Percentiles rank a stretch among this genome's conserved stretches.
Evolutionary conservation across 2,797 vertebrate species (phyloP).

Genomic region (Peromyscus eremicus): DNA sequence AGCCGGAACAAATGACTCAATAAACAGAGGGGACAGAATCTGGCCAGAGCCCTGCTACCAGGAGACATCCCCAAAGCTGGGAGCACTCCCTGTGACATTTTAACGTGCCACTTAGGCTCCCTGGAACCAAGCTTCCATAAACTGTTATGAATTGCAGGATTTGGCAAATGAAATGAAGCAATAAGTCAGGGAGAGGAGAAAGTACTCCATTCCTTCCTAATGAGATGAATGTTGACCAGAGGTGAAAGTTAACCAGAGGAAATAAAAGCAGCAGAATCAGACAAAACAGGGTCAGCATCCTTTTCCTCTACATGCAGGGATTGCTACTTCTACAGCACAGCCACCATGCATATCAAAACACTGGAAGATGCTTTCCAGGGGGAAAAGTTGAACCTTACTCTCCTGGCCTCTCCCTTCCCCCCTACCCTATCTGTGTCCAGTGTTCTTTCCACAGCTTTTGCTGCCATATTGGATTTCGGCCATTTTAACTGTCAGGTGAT

Average conservation of each 20-base stretch:
- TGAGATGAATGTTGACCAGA: not conserved
- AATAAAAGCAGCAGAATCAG: not conserved
- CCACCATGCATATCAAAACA: not conserved
- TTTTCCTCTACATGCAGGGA: not conserved
- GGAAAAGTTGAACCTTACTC: rapidly evolving
- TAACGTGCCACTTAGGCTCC: not conserved
- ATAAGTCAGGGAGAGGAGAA: not conserved
- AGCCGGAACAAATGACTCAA: not conserved
- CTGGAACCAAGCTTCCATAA: not conserved
- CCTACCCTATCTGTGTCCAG: rapidly evolving
- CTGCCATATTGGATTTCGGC: not conserved
- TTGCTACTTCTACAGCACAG: not conserved
- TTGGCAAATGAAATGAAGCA: slow-evolving; percentile 4
- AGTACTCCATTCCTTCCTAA: not conserved
- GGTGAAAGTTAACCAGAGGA: slow-evolving; percentile 23
- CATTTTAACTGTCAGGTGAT: not conserved
- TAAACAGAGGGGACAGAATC: not conserved
- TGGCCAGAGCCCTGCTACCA: rapidly evolving
- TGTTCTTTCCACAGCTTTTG: not conserved
- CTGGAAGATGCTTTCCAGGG: not conserved
- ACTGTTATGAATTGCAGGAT: slow-evolving; percentile 1
- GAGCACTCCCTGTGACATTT: not conserved
- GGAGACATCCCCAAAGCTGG: not conserved
- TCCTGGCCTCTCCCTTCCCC: not conserved
- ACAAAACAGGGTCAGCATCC: not conserved